Conservation (phyloP, 2,113 vertebrate genomes). For the Mustelus asterias region DNA sequence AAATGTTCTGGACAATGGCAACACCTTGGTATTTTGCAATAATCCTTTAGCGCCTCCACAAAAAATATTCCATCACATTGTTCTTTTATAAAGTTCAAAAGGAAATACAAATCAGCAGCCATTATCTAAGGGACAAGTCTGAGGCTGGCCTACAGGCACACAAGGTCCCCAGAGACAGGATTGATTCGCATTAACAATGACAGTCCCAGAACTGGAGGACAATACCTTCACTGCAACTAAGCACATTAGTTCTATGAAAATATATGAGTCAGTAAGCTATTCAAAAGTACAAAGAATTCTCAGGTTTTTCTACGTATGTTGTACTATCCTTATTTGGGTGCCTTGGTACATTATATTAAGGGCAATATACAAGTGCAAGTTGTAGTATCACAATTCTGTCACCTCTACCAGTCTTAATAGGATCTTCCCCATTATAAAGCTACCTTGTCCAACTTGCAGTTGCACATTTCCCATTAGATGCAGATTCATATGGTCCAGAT, state of each 20-base stretch:
- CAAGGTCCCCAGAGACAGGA: background rate
- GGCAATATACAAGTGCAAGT: background rate
- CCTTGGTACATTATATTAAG: background rate
- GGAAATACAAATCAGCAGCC: background rate
- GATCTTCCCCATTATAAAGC: background rate
- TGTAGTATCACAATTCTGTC: background rate
- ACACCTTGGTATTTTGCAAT: background rate
- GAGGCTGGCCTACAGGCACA: background rate
- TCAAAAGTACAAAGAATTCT: background rate
- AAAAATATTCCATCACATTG: background rate
- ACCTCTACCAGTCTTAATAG: background rate
- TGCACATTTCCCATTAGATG: background rate
- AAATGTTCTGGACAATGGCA: background rate
- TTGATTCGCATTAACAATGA: background rate
- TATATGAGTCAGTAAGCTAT: background rate
- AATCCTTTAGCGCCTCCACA: background rate
- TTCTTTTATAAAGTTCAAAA: background rate
- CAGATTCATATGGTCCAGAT: background rate
- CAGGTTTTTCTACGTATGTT: background rate
- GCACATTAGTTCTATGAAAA: background rate
- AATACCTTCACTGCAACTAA: background rate
- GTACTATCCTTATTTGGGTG: background rate
- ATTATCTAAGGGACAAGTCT: background rate
- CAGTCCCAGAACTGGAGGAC: background rate
- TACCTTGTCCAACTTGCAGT: background rate